These are phyloP conservation scores for Mechanitis messenoides DNA, from an alignment of 2,888 invertebrate species.

Conservation along the genomic window DNA sequence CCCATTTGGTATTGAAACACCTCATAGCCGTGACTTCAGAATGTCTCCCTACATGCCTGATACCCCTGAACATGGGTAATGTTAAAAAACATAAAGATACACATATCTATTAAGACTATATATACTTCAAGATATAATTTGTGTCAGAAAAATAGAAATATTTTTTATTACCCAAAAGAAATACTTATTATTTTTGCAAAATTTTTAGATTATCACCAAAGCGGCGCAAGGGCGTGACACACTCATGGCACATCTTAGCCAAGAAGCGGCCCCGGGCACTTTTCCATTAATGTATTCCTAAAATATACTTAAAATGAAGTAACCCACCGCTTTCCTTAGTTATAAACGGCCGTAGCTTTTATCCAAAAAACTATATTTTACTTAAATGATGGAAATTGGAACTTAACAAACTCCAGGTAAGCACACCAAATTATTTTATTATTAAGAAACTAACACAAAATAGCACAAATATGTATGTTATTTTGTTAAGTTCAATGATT, in stretches of 20 bases:
- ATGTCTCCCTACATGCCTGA: conserved; percentile 75
- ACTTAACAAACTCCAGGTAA: too few species aligned
- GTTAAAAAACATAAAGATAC: background rate
- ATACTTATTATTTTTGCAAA: too few species aligned
- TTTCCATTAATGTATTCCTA: conserved; percentile 49
- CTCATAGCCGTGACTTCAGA: conserved; percentile 71
- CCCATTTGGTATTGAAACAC: conserved; percentile 85
- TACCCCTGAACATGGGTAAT: conserved; percentile 70
- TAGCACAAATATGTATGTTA: too few species aligned
- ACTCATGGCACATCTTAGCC: conserved; percentile 64
- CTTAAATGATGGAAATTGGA: background rate
- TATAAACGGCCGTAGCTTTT: conserved; percentile 23
- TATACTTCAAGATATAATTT: too few species aligned
- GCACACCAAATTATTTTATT: too few species aligned
- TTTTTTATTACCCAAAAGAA: too few species aligned
- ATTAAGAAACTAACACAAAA: too few species aligned
- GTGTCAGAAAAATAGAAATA: too few species aligned
- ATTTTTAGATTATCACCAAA: conserved; percentile 64
- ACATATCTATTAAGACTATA: background rate
- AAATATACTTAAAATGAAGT: conserved; percentile 18
- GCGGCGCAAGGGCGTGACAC: conserved; percentile 59
- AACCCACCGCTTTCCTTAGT: conserved; percentile 63
- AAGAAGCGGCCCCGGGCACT: conserved; percentile 67
- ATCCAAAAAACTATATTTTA: conserved; percentile 10
- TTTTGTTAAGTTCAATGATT: too few species aligned